Base-by-base conservation (phyloP, 2,797 vertebrate genomes). In the Myiothlypis coronata region DNA sequence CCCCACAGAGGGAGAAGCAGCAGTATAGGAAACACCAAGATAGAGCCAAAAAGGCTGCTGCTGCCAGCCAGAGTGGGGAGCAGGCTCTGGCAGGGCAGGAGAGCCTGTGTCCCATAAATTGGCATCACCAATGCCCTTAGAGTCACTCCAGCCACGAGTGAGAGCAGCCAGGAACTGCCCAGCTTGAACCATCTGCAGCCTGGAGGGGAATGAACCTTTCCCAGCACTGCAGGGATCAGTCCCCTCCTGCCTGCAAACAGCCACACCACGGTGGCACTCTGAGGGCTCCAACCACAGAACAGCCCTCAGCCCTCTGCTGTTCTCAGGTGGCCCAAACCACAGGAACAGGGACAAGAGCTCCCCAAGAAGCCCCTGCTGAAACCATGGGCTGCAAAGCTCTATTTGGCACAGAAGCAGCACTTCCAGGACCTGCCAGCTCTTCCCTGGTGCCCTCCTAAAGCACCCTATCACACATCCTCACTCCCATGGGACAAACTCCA, bases 21-120 rank as follows among this genome's bases (percentile, higher is more conserved):
- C 32, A 65, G 60, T 16, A 30, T 0, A 47, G 19, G 4, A 19
- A 91, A 84, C 16, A 46, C 16, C 0, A 3, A 46, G 7, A 44
- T 11, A 61, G 0, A 60, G 32, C 32, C 27, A 47, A 30, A 78
- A 28, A 13, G 16, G 18, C 6, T 47, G 46, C 20, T 37, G 10
- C 2, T 12, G 7, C 30, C 13, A 10, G 60, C 3, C 39, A 50
- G n/a, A 30, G 52, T 7, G 11, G 23, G 32, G 11, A 91, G 22
- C 7, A 28, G 59, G 59, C 77, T 76, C 55, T 52, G 59, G 32
- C 44, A 76, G n/a, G 3, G 4, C 27, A 83, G 60, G 16, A 47
- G 12, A 80, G 37, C 27, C 30, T 0, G 1, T 28, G 56, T 18
- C 35, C 37, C 8, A 1, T 9, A n/a, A 6, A 2, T 0, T 26